These are phyloP conservation scores for Kradibia gibbosae DNA, from an alignment of 1,140 invertebrate species.

Conservation along the genomic window DNA sequence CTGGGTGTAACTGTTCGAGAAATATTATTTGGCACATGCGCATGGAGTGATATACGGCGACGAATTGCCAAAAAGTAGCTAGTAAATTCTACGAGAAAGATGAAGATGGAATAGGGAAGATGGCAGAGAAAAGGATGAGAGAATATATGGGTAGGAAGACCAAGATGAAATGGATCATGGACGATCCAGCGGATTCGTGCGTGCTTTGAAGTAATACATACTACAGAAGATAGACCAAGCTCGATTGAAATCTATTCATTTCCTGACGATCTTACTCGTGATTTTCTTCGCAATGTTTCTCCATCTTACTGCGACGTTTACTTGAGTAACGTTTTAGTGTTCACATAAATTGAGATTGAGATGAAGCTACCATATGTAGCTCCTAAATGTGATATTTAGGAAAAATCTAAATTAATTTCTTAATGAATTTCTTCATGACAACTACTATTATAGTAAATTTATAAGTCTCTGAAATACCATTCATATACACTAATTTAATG, in stretches of 20 bases:
- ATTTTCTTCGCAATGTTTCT: background rate
- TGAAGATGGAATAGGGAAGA: background rate
- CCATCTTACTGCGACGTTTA: background rate
- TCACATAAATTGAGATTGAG: background rate
- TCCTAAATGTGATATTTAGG: background rate
- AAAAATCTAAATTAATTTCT: slow-evolving; percentile 26
- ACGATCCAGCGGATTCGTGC: background rate
- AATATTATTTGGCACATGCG: slow-evolving; percentile 51
- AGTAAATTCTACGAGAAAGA: background rate
- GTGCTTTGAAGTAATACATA: background rate
- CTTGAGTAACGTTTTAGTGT: background rate
- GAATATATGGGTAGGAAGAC: background rate
- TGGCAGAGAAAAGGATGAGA: background rate
- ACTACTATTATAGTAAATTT: background rate
- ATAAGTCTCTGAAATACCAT: background rate
- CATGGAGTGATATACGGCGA: slow-evolving; percentile 49
- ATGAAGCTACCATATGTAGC: background rate
- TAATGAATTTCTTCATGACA: background rate
- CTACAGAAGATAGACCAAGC: background rate
- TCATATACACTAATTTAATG: background rate
- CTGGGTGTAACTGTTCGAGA: slow-evolving; percentile 43
- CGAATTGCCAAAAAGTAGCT: slow-evolving; percentile 37
- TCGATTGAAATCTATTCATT: slow-evolving; percentile 29
- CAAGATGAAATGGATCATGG: background rate
- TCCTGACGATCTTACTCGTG: background rate